These are phyloP conservation scores for Drosophila nr. perissopoda DNA, from an alignment of 2,888 invertebrate genomes.

Conservation along the genomic window DNA sequence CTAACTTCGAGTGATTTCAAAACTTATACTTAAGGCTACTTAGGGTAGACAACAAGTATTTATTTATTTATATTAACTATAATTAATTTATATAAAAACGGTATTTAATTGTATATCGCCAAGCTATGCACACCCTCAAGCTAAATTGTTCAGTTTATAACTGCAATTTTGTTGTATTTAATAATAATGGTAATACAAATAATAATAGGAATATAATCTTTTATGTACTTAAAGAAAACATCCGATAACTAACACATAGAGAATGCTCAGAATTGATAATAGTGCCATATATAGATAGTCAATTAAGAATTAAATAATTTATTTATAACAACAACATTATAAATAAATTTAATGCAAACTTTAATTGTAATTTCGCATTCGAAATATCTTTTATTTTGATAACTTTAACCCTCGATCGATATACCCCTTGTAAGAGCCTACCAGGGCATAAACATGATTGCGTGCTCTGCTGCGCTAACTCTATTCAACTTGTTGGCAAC, in stretches of 20 bases:
- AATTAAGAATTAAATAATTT: background rate
- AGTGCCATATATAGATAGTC: background rate
- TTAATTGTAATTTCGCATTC: background rate
- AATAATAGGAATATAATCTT: background rate
- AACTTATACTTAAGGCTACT: background rate
- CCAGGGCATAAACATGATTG: conserved; percentile 41
- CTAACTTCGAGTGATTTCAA: background rate
- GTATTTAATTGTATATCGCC: too few species aligned
- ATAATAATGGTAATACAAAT: background rate
- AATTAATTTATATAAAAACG: too few species aligned
- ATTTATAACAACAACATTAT: background rate
- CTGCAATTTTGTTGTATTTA: background rate
- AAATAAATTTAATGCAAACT: background rate
- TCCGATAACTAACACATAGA: background rate
- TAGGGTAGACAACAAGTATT: background rate
- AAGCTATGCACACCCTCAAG: too few species aligned
- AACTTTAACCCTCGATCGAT: too few species aligned
- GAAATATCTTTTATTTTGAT: background rate
- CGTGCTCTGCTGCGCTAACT: conserved; percentile 55
- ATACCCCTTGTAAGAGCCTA: background rate
- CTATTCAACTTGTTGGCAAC: conserved; percentile 67
- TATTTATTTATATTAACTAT: too few species aligned
- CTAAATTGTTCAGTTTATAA: too few species aligned
- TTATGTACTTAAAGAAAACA: background rate
- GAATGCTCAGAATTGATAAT: background rate